These are phyloP conservation scores for Xestia ashworthii DNA, from an alignment of 2,888 invertebrate genomes.

Conservation along the genomic window DNA sequence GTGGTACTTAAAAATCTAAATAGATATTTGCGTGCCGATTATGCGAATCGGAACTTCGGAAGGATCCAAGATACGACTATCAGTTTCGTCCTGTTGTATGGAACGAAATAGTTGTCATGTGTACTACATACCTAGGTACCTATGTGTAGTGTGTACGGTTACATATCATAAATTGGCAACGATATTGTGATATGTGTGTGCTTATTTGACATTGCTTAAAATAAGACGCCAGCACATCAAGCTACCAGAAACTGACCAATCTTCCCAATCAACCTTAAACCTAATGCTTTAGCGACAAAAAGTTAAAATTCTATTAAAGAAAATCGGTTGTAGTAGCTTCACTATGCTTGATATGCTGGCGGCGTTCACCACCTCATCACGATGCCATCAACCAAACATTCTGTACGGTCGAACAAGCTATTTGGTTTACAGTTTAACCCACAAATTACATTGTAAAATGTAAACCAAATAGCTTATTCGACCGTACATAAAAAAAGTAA, in stretches of 20 bases:
- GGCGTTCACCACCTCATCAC: too few species aligned
- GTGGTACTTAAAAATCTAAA: conserved; percentile 44
- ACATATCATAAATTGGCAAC: background rate
- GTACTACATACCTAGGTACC: background rate
- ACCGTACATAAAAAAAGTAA: too few species aligned
- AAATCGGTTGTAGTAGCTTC: too few species aligned
- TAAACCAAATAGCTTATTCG: too few species aligned
- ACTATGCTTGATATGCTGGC: too few species aligned
- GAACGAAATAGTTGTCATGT: conserved; percentile 13
- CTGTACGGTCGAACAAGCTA: too few species aligned
- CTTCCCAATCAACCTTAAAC: background rate
- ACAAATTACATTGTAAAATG: too few species aligned
- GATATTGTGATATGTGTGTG: background rate
- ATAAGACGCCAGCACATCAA: background rate
- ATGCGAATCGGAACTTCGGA: conserved; percentile 44
- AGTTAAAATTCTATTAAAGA: too few species aligned
- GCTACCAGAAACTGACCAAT: background rate
- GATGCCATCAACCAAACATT: too few species aligned
- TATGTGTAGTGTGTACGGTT: background rate
- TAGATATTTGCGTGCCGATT: conserved; percentile 23
- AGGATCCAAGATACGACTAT: conserved; percentile 59
- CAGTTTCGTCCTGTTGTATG: conserved; percentile 52
- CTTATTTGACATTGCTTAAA: conserved; percentile 8
- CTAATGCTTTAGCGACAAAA: too few species aligned
- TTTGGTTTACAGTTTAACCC: too few species aligned